Evolutionary conservation across 2,797 vertebrate species (phyloP), one percentile per base, ranked within the genome.

Genomic region (Hypotaenidia okinawae): DNA sequence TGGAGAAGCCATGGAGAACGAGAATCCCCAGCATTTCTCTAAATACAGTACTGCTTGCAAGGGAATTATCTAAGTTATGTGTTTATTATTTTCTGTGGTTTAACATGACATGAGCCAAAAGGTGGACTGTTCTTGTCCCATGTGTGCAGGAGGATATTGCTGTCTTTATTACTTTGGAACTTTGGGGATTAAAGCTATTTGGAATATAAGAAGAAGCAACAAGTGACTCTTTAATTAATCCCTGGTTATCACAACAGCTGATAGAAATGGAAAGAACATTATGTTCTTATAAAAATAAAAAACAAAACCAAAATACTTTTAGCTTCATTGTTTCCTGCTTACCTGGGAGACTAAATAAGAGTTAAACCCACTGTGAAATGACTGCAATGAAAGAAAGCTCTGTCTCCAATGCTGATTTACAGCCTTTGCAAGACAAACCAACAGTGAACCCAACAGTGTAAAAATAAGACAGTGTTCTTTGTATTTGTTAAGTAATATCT

Each of bases 151-250:
- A 87, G 79, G 61, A 87, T 94, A 96, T 95, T 93, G 70, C 79
- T 0, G 0, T 57, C 83, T 91, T 96, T 95, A 96, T 96, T 96
- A 95, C 92, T 95, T 86, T 79, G 84, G 91, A 94, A 92, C 85
- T 92, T 93, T 22, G 41, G 93, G 94, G 95, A 96, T 84, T 96
- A 76, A 78, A 93, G 87, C 92, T 89, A 41, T 95, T 95, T 96
- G 84, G 79, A 91, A 93, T 86, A 77, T 58, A 95, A 85, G 72
- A 68, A 88, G 41, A 9, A 91, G 76, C 86, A 96, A 84, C 68
- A 89, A 96, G 90, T 79, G 88, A 87, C 90, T 92, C 61, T 75
- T 83, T 94, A 97, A 96, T 94, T 96, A 95, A 95, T 95, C 89
- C 91, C 90, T 78, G 33, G 84, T 95, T 96, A 91, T 89, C 84